Evolutionary conservation across 2,113 vertebrate genomes (phyloP).

Genomic region (Thryonomys swinderianus): DNA sequence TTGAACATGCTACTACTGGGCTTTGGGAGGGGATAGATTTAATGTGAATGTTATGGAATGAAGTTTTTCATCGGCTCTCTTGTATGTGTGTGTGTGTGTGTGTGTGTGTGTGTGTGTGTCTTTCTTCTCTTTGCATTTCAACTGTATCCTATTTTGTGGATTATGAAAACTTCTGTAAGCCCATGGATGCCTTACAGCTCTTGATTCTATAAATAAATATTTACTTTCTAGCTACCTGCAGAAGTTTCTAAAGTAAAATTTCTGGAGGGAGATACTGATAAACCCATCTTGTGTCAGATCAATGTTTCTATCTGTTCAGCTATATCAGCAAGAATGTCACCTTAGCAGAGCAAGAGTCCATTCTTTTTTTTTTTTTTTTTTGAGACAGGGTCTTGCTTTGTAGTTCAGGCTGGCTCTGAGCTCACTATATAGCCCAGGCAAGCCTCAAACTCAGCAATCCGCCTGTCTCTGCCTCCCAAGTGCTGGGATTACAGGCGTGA

Average conservation of each 20-base stretch:
- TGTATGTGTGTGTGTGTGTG: not conserved
- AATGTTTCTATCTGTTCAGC: not conserved
- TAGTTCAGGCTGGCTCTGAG: too few species aligned
- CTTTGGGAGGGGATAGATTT: not conserved
- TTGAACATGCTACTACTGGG: accelerated
- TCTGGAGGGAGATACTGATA: not conserved
- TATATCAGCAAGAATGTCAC: too few species aligned
- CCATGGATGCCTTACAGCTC: not conserved
- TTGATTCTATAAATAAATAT: not conserved
- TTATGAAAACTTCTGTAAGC: not conserved
- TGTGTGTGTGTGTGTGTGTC: not conserved
- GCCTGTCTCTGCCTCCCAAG: too few species aligned
- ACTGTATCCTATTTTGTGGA: not conserved
- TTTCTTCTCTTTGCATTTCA: not conserved
- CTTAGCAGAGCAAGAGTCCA: too few species aligned
- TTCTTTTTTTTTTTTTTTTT: too few species aligned
- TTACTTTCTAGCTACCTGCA: not conserved
- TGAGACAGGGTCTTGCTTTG: too few species aligned
- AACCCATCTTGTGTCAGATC: not conserved
- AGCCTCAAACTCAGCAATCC: too few species aligned
- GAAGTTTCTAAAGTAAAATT: not conserved
- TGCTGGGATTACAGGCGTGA: too few species aligned
- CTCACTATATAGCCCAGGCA: too few species aligned
- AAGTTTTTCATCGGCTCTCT: not conserved
- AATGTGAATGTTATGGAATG: not conserved